A percentile compares a stretch with the other conserved stretches of the same genome.
phyloP scores from a whole-genome alignment of 2,797 vertebrate species.

The Sarcoramphus papa region DNA sequence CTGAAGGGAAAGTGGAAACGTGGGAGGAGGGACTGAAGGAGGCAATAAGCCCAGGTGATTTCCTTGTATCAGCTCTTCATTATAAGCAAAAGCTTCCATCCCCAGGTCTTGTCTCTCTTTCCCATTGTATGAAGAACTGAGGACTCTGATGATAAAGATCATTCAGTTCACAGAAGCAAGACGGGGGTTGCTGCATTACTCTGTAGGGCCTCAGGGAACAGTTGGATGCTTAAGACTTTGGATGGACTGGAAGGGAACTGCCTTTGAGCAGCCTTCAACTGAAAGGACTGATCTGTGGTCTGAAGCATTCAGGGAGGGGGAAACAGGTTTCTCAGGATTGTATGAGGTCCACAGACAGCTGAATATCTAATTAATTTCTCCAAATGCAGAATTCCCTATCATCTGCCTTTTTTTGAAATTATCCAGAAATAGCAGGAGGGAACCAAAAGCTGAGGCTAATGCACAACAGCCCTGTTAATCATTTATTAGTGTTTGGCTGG shows the following conservation, averaged over 20 bases:
- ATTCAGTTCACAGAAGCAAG: not conserved
- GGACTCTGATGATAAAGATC: not conserved
- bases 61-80: not conserved
- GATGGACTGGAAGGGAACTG: not conserved
- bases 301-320: not conserved
- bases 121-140: not conserved
- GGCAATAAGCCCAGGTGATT: not conserved
- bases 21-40: not conserved
- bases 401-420: not conserved
- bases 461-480: slow-evolving; percentile 16
- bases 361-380: not conserved
- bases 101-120: not conserved
- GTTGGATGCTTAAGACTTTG: not conserved
- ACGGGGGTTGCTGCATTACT: not conserved
- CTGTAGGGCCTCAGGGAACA: not conserved
- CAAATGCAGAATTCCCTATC: not conserved
- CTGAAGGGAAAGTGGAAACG: not conserved
- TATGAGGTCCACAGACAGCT: not conserved
- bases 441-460: not conserved
- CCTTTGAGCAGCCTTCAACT: not conserved
- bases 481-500: slow-evolving; percentile 43
- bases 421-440: not conserved
- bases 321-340: not conserved
- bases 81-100: not conserved
- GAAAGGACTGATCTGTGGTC: not conserved